These are phyloP conservation scores for Thoracochromis brauschi DNA, from an alignment of 2,113 vertebrate genomes.

Conservation along the genomic window DNA sequence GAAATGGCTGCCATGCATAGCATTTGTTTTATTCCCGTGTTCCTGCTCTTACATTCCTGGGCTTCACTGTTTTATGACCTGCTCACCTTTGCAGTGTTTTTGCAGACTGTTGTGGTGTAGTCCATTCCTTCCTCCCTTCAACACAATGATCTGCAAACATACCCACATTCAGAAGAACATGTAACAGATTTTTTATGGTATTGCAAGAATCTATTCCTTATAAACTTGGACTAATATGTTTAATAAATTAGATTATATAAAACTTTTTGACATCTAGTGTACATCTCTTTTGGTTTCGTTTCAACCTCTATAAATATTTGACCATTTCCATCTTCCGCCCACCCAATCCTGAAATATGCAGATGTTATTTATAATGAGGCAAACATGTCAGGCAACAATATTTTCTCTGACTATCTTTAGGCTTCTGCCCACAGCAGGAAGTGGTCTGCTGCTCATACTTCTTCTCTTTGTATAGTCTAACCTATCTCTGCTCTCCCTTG, in stretches of 20 bases:
- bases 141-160: not conserved
- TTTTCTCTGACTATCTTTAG: conserved; percentile 33
- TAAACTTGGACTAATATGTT: not conserved
- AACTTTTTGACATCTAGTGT: not conserved
- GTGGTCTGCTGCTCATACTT: conserved; percentile 27
- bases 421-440: conserved; percentile 14
- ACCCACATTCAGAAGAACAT: not conserved
- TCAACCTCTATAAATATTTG: not conserved
- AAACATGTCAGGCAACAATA: conserved; percentile 13
- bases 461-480: conserved; percentile 17
- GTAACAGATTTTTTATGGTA: not conserved
- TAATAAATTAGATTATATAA: not conserved
- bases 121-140: conserved; percentile 9
- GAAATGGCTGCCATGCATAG: not conserved
- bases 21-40: not conserved
- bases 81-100: not conserved
- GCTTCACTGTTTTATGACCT: conserved; percentile 13
- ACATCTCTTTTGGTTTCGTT: not conserved
- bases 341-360: not conserved
- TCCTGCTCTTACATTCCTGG: conserved; percentile 11
- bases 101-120: not conserved
- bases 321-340: not conserved
- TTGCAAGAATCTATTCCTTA: not conserved
- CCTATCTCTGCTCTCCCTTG: conserved; percentile 33
- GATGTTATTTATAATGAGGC: not conserved